Evolutionary conservation across 2,113 vertebrate species (phyloP), one percentile per base, ranked within the genome.

Genomic region (Bubo blakistoni): DNA sequence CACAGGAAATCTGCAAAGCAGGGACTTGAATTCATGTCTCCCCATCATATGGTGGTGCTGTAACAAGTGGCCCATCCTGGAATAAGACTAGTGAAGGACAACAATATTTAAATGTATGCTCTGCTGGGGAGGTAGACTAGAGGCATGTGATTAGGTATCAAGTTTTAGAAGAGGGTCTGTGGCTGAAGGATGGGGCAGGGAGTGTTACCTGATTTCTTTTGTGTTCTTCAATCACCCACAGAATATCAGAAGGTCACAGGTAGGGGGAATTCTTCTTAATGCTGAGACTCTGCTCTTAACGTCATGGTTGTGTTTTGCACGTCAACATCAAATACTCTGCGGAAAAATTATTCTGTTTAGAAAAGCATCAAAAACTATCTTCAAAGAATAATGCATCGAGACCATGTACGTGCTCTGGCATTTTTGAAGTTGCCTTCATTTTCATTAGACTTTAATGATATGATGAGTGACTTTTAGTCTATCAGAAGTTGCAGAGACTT

Each of bases 291-390:
- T 62, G 1, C 42, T 90, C 27, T 58, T 42, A 59, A 40, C 36
- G 82, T 46, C 84, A 27, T 66, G 17, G 79, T 22, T 92, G 38
- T 84, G 58, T 61, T 95, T 97, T 95, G 58, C 47, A 74, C 55
- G 47, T 86, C 74, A 92, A 80, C 81, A 90, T 88, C 84, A 96
- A 93, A 97, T 91, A 16, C 55, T 90, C 46, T 5, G 29, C 3
- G 3, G 61, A 91, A 94, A 83, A 92, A 86, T 93, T 77, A 95
- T 66, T 95, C 94, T 91, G 78, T 97, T 96, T 96, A 92, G 87
- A 95, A 97, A 96, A 94, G 51, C 78, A 95, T 94, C 90, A 92
- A 97, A 97, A 88, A 13, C 51, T 19, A 6, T 70, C 84, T 97
- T 96, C 92, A 96, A 96, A 97, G 93, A 92, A 36, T 57, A 81